These are phyloP conservation scores for Butorides virescens DNA, from an alignment of 2,113 vertebrate species.

Conservation along the genomic window DNA sequence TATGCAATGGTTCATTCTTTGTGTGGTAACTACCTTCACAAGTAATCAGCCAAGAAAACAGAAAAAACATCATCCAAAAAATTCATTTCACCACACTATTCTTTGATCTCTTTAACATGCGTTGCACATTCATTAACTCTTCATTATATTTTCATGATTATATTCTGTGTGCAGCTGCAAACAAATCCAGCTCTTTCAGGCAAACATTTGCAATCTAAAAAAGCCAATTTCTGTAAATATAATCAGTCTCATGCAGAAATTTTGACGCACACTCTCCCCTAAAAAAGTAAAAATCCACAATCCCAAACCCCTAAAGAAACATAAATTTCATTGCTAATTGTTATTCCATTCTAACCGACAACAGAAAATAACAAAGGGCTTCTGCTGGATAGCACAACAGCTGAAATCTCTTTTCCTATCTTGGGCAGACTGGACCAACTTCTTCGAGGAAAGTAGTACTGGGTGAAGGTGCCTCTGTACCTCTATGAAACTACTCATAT, in stretches of 20 bases:
- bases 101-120: slow-evolving; percentile 54
- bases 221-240: slow-evolving; percentile 61
- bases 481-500: not conserved
- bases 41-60: slow-evolving; percentile 47
- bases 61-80: not conserved
- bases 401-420: not conserved
- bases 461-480: not conserved
- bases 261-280: not conserved
- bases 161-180: slow-evolving; percentile 34
- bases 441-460: not conserved
- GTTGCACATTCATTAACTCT: slow-evolving; percentile 63
- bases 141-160: slow-evolving; percentile 69
- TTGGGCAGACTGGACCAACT: not conserved
- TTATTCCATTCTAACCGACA: not conserved
- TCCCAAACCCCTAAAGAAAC: not conserved
- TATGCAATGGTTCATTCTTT: slow-evolving; percentile 31
- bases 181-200: slow-evolving; percentile 57
- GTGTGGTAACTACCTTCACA: slow-evolving; percentile 59
- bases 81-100: slow-evolving; percentile 39
- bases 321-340: not conserved
- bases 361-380: not conserved
- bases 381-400: not conserved
- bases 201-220: slow-evolving; percentile 54
- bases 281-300: not conserved
- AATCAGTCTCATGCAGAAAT: slow-evolving; percentile 59